Evolutionary conservation across 1,140 invertebrate genomes (phyloP).

Genomic region (Magallana ariakensis): DNA sequence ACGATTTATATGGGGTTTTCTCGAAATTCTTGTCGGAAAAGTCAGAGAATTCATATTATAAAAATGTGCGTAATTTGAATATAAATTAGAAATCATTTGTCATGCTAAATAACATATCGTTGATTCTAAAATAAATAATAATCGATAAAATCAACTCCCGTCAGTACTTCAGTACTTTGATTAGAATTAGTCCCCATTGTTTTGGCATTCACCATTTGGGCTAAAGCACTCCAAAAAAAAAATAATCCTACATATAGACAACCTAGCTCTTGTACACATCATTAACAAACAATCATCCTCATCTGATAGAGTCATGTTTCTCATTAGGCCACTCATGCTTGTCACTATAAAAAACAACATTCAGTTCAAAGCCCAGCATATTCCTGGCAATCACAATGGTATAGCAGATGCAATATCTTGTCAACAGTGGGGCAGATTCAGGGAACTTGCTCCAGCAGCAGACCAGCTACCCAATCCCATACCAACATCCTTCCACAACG

Average conservation of each 20-base stretch:
- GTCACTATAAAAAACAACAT: slow-evolving; percentile 39
- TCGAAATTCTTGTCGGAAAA: too few species aligned
- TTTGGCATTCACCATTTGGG: slow-evolving; percentile 44
- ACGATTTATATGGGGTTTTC: too few species aligned
- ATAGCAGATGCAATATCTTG: slow-evolving; percentile 52
- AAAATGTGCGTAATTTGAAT: too few species aligned
- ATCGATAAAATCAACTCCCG: too few species aligned
- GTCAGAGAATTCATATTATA: too few species aligned
- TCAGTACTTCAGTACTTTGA: too few species aligned
- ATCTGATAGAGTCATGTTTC: slow-evolving; percentile 44
- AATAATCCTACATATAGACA: slow-evolving; percentile 46
- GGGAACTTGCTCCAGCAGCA: slow-evolving; percentile 26
- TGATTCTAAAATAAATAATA: too few species aligned
- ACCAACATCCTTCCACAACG: slow-evolving; percentile 34
- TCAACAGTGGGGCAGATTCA: slow-evolving; percentile 40
- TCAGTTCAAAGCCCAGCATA: slow-evolving; percentile 46
- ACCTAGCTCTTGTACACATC: slow-evolving; percentile 43
- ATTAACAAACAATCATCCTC: slow-evolving; percentile 40
- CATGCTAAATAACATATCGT: too few species aligned
- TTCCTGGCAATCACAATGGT: slow-evolving; percentile 37
- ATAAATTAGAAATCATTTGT: too few species aligned
- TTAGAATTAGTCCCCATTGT: slow-evolving; percentile 52
- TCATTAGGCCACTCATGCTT: slow-evolving; percentile 42
- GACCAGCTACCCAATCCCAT: slow-evolving; percentile 12
- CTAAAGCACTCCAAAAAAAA: slow-evolving; percentile 27